Evolutionary conservation across 2,113 vertebrate species (phyloP), one percentile per base, ranked within the genome.

Genomic region (Notiomystis cincta): DNA sequence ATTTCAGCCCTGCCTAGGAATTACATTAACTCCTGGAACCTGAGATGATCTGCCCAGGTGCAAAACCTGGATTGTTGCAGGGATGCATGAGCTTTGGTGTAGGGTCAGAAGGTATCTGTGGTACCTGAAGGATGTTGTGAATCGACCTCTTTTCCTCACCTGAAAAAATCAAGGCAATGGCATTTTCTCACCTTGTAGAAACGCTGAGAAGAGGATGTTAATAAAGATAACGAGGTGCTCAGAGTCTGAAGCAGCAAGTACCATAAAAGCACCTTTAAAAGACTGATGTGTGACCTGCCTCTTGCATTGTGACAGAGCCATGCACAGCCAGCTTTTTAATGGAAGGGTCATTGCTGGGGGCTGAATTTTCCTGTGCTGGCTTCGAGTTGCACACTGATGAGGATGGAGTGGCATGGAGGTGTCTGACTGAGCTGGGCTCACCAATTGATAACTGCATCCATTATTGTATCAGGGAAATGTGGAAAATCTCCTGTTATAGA

Each of bases 391-490:
- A 58, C 24, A 18, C 11, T 35, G 56, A n/a, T 66, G 51, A 91
- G 62, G 44, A 47, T 24, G n/a, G 54, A 53, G 33, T 2, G 10
- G 7, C 21, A 35, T 11, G 16, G 30, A 31, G 18, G 21, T 8
- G 18, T 12, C 40, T 7, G 2, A 5, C 40, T n/a, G 8, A 56
- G 28, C 57, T 40, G 33, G 44, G 40, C 11, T 61, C 37, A 80
- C 37, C 1, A 6, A n/a, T 0, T 28, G 27, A 37, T 28, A 33
- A 60, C 20, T 33, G 3, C 11, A 38, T 47, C 71, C 24, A 4
- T 72, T 88, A 54, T 9, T 79, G 12, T 42, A 35, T 15, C 3
- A 13, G 21, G 53, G 11, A 8, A 77, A 62, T 11, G 9, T 35
- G 64, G 58, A 54, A 54, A 93, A 35, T 51, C 31, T 87, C 38